Base-by-base conservation (phyloP, 2,888 invertebrate species). In the Julus scandinavius region DNA sequence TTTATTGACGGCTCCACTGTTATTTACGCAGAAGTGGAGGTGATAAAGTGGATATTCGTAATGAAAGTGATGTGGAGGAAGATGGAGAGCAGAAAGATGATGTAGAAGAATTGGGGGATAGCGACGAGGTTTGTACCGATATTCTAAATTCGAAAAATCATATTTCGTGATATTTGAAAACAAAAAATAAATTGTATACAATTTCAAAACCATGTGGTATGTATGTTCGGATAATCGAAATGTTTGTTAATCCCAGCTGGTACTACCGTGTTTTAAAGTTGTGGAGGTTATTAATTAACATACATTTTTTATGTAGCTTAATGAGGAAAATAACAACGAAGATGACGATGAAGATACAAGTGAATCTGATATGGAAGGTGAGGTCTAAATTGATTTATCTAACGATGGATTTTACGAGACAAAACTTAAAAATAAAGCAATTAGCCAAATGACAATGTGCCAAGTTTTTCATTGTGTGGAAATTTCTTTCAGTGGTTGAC, bases 361-460 rank as follows among this genome's bases (percentile, higher is more conserved):
- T 63, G 91, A 91, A n/a, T 90, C 91, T 0, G 92, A 92, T 84
- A 80, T 38, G 38, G 80, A 80, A 13, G 80, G 80, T 91, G 91
- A 15, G 91, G 91, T 49, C 9, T 49, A 29, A 29, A 29, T 29
- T 29, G 0, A 29, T 29, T 29, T 29, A 29, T 29, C 29, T 29
- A 29, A 29, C 29, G 1, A 29, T 1, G 0, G 29, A 1, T 29
- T 29, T 29, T 29, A 29, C 29, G 1, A 29, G 29, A 29, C 1
- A 1, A 29, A 0, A 29, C 29, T 29, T 29, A 29, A 29, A 29
- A 29, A 29, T 29, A 1, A 29, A 29, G 29, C 29, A 29, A 29
- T 29, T 29, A 29, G 29, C 29, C 29, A 29, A 29, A 29, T 1
- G 29, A 29, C 29, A 29, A 29, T 29, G 0, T 29, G 29, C 1